Evolutionary conservation across 1,140 invertebrate genomes (phyloP), one percentile per base, ranked within the genome.

Genomic region (Magallana ariakensis): DNA sequence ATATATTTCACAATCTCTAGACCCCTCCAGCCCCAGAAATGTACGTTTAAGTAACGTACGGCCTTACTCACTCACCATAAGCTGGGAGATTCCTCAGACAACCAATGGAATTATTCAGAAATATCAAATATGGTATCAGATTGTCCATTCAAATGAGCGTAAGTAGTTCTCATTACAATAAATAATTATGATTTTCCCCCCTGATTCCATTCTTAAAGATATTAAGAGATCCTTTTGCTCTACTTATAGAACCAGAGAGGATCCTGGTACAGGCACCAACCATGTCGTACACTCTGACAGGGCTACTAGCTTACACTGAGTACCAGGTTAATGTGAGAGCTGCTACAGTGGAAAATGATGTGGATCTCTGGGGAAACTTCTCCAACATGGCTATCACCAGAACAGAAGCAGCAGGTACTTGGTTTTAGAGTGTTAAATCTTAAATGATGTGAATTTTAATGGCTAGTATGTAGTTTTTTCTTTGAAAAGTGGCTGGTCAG

Each of bases 361-460:
- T 81, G 15, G 84, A 89, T 22, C 62, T 91, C 55, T 92, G 92
- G 91, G 92, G 92, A 66, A 88, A 89, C 15, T 90, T 90, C 75
- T 89, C 88, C 80, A 2, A 11, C 4, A 80, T 66, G n/a, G 16
- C 90, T 10, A 62, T 83, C 6, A 82, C 88, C 0, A 89, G 70
- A 62, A 92, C 91, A 81, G 62, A 87, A 57, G 87, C 89, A 15
- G 80, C 86, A 87, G 88, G 91, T 92, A 87, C 60, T 16, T 16
- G 15, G 15, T 62, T 7, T n/a, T 62, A 5, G 2, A 16, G 2
- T 62, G 60, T 46, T 46, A 46, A 4, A 46, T 3, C n/a, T n/a
- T n/a, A 5, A 46, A 46, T 2, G 33, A 46, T 46, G 33, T 46
- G 33, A 46, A 46, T 46, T 46, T 5, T 5, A 1, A 46, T 46